Conservation (phyloP, 2,888 invertebrate species). For the Linyphia triangularis region DNA sequence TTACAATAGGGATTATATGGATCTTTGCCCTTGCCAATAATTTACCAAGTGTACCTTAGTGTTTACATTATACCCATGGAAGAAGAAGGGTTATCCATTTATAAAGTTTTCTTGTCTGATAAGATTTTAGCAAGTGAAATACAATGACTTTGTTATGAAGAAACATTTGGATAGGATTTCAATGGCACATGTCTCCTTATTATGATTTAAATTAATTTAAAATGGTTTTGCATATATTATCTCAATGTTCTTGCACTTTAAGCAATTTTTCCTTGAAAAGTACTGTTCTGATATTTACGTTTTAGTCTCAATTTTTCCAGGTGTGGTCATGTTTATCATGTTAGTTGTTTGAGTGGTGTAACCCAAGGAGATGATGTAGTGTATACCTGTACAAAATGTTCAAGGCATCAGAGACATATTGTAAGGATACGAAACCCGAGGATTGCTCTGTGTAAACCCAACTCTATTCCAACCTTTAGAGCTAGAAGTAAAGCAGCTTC, state of each 20-base stretch:
- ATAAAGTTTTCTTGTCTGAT: too few relatives aligned
- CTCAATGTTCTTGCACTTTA: background rate
- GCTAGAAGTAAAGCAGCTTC: slow-evolving; percentile 12
- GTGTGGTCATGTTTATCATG: slow-evolving; percentile 75
- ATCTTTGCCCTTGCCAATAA: too few relatives aligned
- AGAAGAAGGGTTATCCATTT: too few relatives aligned
- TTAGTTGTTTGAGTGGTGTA: slow-evolving; percentile 41
- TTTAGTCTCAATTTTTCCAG: too few relatives aligned
- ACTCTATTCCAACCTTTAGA: background rate
- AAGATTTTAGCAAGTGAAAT: too few relatives aligned
- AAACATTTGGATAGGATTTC: too few relatives aligned
- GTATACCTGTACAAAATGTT: slow-evolving; percentile 55
- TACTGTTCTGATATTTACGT: background rate
- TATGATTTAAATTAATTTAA: too few relatives aligned
- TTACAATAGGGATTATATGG: too few relatives aligned
- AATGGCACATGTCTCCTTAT: too few relatives aligned
- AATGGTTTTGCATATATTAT: background rate
- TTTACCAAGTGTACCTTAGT: too few relatives aligned
- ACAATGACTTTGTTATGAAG: too few relatives aligned
- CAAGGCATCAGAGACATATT: slow-evolving; percentile 29
- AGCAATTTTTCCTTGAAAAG: background rate
- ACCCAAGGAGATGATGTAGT: slow-evolving; percentile 29
- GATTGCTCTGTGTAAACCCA: slow-evolving; percentile 21
- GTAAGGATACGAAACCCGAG: slow-evolving; percentile 4
- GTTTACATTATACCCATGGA: too few relatives aligned